Conservation (phyloP, 1,140 invertebrate genomes). For the Drosophila erecta region DNA sequence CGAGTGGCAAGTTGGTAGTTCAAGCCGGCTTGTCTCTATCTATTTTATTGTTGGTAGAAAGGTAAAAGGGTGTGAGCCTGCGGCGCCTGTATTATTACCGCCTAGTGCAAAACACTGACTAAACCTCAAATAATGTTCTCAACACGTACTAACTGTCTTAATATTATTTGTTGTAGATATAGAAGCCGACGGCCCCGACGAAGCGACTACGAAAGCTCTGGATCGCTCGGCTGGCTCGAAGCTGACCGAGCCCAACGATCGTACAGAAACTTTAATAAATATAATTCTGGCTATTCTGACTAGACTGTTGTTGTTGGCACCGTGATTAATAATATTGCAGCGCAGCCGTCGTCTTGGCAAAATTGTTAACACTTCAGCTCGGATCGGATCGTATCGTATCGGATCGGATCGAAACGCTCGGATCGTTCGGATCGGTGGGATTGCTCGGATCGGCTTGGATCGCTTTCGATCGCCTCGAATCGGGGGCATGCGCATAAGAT, state of each 20-base stretch:
- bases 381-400: slow-evolving; percentile 35
- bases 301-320: slow-evolving; percentile 14
- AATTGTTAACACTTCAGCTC: slow-evolving; percentile 74
- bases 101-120: slow-evolving; percentile 83
- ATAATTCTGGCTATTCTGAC: slow-evolving; percentile 57
- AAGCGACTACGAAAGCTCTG: slow-evolving; percentile 44
- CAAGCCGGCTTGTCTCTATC: slow-evolving; percentile 12
- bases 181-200: slow-evolving; percentile 68
- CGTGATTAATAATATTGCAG: slow-evolving; percentile 41
- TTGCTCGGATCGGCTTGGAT: slow-evolving; percentile 38
- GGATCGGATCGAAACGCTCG: too few species aligned
- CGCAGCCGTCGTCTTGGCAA: slow-evolving; percentile 64
- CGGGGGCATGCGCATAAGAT: slow-evolving; percentile 52
- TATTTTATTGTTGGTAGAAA: background rate
- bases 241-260: slow-evolving; percentile 29
- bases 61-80: slow-evolving; percentile 28
- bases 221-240: slow-evolving; percentile 50
- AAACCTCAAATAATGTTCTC: slow-evolving; percentile 84
- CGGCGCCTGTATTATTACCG: slow-evolving; percentile 75
- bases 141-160: slow-evolving; percentile 84
- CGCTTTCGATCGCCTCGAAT: slow-evolving; percentile 40
- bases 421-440: slow-evolving; percentile 27
- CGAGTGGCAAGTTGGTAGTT: background rate
- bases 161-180: slow-evolving; percentile 84
- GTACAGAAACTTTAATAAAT: slow-evolving; percentile 78